Base-by-base conservation (phyloP, 1,140 invertebrate species). In the Leucophenga varia region DNA sequence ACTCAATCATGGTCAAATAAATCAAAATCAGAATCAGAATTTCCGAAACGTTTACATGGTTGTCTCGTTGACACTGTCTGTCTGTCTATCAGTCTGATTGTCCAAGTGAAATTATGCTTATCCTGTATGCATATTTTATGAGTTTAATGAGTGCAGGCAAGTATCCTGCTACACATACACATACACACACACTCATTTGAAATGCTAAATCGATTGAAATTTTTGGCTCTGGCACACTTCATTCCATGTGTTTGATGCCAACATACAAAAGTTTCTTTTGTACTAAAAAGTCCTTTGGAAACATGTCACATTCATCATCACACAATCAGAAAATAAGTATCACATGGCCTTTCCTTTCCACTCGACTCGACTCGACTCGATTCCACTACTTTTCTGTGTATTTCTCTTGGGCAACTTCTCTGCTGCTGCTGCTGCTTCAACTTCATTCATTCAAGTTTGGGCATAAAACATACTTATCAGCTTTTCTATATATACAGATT, bases 321-420 rank as follows among this genome's bases (percentile, higher is more conserved):
- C 63, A 67, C 63, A 67, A 67, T 67, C 63, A 67, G 64, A 67
- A 67, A 67, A 67, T 68, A 63, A 67, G 63, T 67, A 67, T 67
- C 59, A n/a, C n/a, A 67, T 59, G 53, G 48, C 46, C 49, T 14
- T 21, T 3, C 16, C 16, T 20, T 3, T 2, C 2, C 10, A 13
- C 21, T 10, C 30, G 12, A n/a, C 18, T 2, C 22, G 0, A 40
- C 44, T 39, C 41, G 43, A n/a, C n/a, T n/a, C n/a, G n/a, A n/a
- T n/a, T n/a, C n/a, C n/a, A n/a, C n/a, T n/a, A n/a, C n/a, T n/a
- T n/a, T n/a, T n/a, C n/a, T n/a, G n/a, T n/a, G n/a, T n/a, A n/a
- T n/a, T 25, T 25, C 10, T 25, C 50, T 60, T 43, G 48, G 40
- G 38, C 44, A n/a, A n/a, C n/a, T n/a, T n/a, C n/a, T n/a, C n/a